phyloP scores from a whole-genome alignment of 2,113 vertebrate genomes.

The Osmerus eperlanus region DNA sequence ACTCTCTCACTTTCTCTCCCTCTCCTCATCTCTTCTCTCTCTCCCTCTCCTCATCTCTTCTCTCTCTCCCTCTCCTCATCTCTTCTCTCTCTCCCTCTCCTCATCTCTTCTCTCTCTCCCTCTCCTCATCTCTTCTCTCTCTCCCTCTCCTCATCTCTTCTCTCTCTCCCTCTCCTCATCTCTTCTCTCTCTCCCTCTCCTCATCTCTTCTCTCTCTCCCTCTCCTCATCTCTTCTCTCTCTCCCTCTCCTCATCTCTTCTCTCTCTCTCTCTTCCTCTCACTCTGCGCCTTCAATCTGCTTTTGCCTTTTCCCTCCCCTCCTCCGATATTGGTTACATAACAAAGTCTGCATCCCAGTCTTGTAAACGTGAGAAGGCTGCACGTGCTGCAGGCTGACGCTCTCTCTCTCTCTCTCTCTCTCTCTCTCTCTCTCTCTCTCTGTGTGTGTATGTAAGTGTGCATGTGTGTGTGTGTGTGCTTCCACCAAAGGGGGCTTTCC shows the following conservation, averaged over 20 bases:
- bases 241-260: too few relatives aligned
- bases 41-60: too few relatives aligned
- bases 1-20: too few relatives aligned
- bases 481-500: not conserved
- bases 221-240: not conserved
- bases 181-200: not conserved
- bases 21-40: not conserved
- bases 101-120: not conserved
- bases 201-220: too few relatives aligned
- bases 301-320: not conserved
- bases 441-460: too few relatives aligned
- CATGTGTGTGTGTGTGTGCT: not conserved
- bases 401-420: not conserved
- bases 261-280: not conserved
- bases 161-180: too few relatives aligned
- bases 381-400: not conserved
- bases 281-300: not conserved
- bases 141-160: not conserved
- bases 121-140: not conserved
- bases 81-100: too few relatives aligned
- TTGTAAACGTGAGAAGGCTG: not conserved
- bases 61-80: not conserved
- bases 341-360: not conserved
- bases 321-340: not conserved
- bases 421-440: not conserved